Conservation (phyloP, 2,113 vertebrate species). For the Thryonomys swinderianus region DNA sequence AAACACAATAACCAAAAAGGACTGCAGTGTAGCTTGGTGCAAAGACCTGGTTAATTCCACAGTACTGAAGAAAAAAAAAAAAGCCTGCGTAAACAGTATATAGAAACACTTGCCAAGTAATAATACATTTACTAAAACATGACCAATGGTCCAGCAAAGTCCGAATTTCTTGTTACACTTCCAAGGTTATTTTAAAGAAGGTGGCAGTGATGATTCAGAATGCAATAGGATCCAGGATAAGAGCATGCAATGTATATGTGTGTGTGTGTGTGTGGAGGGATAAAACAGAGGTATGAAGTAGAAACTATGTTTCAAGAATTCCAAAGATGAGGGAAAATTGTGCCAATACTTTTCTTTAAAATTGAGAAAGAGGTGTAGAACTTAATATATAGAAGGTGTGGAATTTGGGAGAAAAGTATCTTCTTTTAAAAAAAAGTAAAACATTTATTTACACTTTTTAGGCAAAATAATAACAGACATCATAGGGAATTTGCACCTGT, state of each 20-base stretch:
- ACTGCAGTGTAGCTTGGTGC: background rate
- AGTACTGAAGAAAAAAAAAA: background rate
- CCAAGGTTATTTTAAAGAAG: background rate
- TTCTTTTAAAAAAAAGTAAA: background rate
- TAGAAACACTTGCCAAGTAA: background rate
- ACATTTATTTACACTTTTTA: too few species aligned
- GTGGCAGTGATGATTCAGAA: background rate
- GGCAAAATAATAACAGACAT: too few species aligned
- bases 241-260: background rate
- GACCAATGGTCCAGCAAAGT: background rate
- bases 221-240: background rate
- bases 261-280: background rate
- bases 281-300: background rate
- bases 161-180: background rate
- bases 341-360: background rate
- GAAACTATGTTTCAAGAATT: background rate
- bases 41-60: background rate
- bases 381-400: background rate
- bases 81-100: background rate
- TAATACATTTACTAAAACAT: background rate
- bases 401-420: background rate
- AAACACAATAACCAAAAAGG: background rate
- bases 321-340: background rate
- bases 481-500: too few species aligned
- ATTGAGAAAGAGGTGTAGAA: conserved; percentile 1